These are phyloP conservation scores for Athene cunicularia DNA, from an alignment of 2,113 vertebrate species.

Conservation along the genomic window DNA sequence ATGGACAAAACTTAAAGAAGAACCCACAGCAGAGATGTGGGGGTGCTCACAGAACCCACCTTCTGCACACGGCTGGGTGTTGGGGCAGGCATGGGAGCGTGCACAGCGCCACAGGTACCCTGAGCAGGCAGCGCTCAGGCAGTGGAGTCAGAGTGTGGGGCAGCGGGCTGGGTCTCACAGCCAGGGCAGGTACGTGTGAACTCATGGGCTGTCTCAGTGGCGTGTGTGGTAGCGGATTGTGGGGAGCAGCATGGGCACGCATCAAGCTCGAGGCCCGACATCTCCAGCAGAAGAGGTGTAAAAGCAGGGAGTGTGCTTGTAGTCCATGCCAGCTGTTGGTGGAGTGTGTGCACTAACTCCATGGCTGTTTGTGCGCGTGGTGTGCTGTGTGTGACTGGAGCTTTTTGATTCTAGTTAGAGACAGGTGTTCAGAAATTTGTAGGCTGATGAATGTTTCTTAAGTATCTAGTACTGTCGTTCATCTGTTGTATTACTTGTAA, in stretches of 20 bases:
- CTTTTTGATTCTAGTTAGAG: neutral
- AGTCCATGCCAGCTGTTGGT: rapidly evolving
- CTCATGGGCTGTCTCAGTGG: neutral
- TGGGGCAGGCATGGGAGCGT: neutral
- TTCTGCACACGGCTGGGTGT: rapidly evolving
- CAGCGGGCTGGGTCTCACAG: neutral
- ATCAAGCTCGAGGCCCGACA: rapidly evolving
- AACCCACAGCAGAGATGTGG: neutral
- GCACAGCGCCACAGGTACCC: rapidly evolving
- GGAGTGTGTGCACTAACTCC: neutral
- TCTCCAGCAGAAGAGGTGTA: neutral
- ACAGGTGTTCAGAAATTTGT: neutral
- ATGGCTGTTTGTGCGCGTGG: rapidly evolving
- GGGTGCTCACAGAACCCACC: neutral
- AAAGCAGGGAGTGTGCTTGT: rapidly evolving
- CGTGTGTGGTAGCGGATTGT: rapidly evolving
- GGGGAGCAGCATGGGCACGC: rapidly evolving
- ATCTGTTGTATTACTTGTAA: neutral
- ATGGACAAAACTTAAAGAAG: neutral
- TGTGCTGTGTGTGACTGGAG: neutral
- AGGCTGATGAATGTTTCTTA: neutral
- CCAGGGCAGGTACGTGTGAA: neutral
- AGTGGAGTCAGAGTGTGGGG: rapidly evolving
- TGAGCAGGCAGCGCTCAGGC: neutral
- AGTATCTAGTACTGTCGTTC: neutral